Evolutionary conservation across 2,797 vertebrate species (phyloP).

Genomic region (Tenualosa thibaudeaui): DNA sequence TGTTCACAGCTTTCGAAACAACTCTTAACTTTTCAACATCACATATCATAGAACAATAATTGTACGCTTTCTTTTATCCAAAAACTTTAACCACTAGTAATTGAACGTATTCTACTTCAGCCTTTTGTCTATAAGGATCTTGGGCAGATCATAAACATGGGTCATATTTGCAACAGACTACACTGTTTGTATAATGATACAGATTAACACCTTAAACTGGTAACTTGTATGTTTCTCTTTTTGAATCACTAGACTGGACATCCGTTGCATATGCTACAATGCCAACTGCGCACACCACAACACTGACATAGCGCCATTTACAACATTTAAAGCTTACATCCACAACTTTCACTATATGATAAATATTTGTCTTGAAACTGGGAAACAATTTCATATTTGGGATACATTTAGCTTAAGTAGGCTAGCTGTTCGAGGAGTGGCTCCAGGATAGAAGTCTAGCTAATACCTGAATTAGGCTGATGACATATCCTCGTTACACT

Average conservation of each 20-base stretch:
- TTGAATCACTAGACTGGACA: neutral
- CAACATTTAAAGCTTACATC: slow-evolving; percentile 60
- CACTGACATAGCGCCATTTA: slow-evolving; percentile 51
- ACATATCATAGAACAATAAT: slow-evolving; percentile 61
- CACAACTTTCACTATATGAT: slow-evolving; percentile 49
- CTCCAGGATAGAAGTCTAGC: neutral
- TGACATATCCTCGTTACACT: slow-evolving; percentile 66
- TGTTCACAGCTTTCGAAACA: slow-evolving; percentile 44
- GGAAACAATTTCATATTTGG: neutral
- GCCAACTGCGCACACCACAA: slow-evolving; percentile 41
- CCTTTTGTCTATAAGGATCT: neutral
- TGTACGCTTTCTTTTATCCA: slow-evolving; percentile 48
- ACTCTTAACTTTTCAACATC: slow-evolving; percentile 51
- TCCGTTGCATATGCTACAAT: slow-evolving; percentile 5
- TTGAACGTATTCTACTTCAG: slow-evolving; percentile 7
- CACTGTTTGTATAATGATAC: slow-evolving; percentile 4
- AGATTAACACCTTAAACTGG: neutral
- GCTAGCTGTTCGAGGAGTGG: neutral
- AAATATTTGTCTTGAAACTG: neutral
- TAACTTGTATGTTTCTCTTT: neutral
- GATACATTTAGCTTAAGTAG: neutral
- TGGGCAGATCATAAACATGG: slow-evolving; percentile 31
- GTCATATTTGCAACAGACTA: slow-evolving; percentile 43
- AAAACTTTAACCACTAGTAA: slow-evolving; percentile 7
- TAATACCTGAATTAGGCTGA: slow-evolving; percentile 56